A percentile compares a stretch with the other conserved stretches of the same genome.
Evolutionary conservation across 53 echinoderm and acorn worm species (phyloP).

Genomic region (Zoroaster sp.): DNA sequence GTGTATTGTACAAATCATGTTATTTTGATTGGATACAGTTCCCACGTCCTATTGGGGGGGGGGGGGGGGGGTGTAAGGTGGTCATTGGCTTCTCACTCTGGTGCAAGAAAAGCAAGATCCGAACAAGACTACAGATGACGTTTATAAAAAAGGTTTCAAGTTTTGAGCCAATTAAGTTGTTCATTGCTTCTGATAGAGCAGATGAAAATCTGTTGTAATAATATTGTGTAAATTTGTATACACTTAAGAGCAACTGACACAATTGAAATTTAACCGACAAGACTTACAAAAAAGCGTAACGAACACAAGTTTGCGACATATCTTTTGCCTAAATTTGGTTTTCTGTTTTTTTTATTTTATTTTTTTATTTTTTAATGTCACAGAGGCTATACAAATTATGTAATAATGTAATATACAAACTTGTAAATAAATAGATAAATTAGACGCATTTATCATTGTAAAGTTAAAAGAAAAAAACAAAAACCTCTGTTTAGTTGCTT

Average conservation of each 20-base stretch:
- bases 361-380: constrained; percentile 29
- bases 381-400: constrained; percentile 58
- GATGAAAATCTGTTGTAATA: constrained; percentile 1
- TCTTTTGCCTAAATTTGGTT: constrained; percentile 1
- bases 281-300: not conserved
- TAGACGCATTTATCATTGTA: constrained; percentile 53
- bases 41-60: not conserved
- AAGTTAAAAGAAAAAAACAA: not conserved
- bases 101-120: constrained; percentile 9
- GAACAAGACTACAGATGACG: not conserved
- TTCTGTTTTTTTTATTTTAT: not conserved
- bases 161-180: not conserved
- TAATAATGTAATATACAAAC: constrained; percentile 49
- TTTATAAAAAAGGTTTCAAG: not conserved
- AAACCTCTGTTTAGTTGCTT: not conserved
- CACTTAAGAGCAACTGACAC: constrained; percentile 19
- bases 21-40: not conserved
- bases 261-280: constrained; percentile 10
- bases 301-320: constrained; percentile 35
- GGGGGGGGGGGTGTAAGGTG: not conserved
- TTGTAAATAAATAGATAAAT: constrained; percentile 23
- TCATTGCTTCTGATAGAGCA: not conserved
- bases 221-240: constrained; percentile 51
- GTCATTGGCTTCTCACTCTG: not conserved
- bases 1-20: not conserved